These are phyloP conservation scores for Drosophila falleni DNA, from an alignment of 2,888 invertebrate species.

Conservation along the genomic window DNA sequence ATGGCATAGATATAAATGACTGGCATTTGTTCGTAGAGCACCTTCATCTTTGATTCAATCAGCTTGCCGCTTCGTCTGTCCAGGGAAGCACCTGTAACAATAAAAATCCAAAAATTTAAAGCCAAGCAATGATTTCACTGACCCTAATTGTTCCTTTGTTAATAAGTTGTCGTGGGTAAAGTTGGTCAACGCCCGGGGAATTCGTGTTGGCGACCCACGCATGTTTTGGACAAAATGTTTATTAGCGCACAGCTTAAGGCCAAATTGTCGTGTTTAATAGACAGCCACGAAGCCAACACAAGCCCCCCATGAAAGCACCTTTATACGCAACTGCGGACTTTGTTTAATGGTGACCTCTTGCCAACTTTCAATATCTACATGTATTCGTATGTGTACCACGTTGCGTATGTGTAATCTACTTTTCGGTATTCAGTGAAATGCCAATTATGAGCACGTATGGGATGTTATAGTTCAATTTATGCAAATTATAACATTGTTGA, in stretches of 20 bases:
- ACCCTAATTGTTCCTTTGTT: conserved; percentile 41
- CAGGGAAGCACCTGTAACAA: conserved; percentile 89
- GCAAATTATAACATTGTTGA: conserved; percentile 17
- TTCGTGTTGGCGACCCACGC: conserved; percentile 26
- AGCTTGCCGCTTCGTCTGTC: conserved; percentile 95
- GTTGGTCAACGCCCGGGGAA: conserved; percentile 20
- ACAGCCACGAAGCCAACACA: conserved; percentile 25
- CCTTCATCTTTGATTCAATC: conserved; percentile 96
- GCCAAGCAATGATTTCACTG: conserved; percentile 1
- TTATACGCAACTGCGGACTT: conserved; percentile 1
- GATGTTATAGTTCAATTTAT: conserved; percentile 24
- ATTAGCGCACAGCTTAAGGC: conserved; percentile 42
- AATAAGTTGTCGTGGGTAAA: conserved; percentile 33
- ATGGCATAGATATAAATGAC: conserved; percentile 98
- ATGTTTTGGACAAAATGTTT: conserved; percentile 46
- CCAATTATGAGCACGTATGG: conserved; percentile 10
- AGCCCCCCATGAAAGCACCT: conserved; percentile 1
- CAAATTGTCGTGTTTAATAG: conserved; percentile 42
- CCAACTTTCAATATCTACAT: background rate
- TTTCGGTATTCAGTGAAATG: conserved; percentile 2
- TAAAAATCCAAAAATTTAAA: conserved; percentile 26
- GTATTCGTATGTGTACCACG: background rate
- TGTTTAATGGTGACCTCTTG: background rate
- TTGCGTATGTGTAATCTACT: conserved; percentile 39
- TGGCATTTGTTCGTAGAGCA: conserved; percentile 97